Evolutionary conservation across 1,140 invertebrate genomes (phyloP), one percentile per base, ranked within the genome.

Genomic region (Trigoniulus corallinus): DNA sequence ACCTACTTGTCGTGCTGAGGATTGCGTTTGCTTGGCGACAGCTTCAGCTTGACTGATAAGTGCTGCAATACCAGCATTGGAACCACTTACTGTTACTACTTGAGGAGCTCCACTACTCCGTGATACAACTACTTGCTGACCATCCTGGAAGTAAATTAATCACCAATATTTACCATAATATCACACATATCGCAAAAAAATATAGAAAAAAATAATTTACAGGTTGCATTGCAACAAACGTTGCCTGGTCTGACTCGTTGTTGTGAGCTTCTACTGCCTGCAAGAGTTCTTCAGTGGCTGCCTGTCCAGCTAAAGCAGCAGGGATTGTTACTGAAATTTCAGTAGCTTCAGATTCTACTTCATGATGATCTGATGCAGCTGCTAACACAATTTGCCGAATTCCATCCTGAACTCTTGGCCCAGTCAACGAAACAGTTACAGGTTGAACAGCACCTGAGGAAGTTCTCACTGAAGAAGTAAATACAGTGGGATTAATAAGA

Each of bases 331-430:
- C 52, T 15, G 52, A 53, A 25, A 53, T 51, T 42, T 53, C 52
- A 18, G 39, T 50, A 18, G 48, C 52, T 46, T 53, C 47, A 20
- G 24, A 13, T 18, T 29, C 52, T 21, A 15, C 39, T 34, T 42
- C 47, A 37, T 53, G 29, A 25, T 20, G 12, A 10, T 39, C 47
- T 18, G 52, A 27, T n/a, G 48, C 23, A 26, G 54, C 52, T n/a
- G 54, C 53, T n/a, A 56, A 26, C 18, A 50, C 48, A 13, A 55
- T 56, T 25, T 55, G 53, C 44, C 54, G 53, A 15, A 44, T 25
- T 37, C 51, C 39, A 43, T 51, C 25, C 37, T 34, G 25, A 18
- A 12, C 27, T 18, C 2, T 24, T 34, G 18, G 7, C 2, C 18
- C 23, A 2, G 48, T 39, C 18, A 40, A 4, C 3, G 34, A 22